Conservation (phyloP, 2,797 vertebrate species). For the Halcyon smyrnensis region DNA sequence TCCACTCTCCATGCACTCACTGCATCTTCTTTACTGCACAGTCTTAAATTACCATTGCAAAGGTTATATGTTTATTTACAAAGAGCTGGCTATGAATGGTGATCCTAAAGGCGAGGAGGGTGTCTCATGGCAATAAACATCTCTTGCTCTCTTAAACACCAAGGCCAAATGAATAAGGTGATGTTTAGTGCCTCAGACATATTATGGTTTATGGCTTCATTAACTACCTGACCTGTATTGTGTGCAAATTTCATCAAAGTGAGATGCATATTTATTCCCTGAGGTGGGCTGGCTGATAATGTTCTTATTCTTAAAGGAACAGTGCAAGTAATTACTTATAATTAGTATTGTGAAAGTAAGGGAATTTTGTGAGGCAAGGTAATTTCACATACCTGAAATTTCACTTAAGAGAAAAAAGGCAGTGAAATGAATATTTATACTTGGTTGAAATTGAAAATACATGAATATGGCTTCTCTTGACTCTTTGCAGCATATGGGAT, state of each 20-base stretch:
- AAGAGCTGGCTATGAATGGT: constrained; percentile 71
- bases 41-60: constrained; percentile 83
- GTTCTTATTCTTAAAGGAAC: constrained; percentile 72
- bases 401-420: constrained; percentile 19
- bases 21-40: constrained; percentile 77
- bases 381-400: constrained; percentile 50
- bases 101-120: constrained; percentile 70
- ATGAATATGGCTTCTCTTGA: neutral
- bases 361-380: constrained; percentile 46
- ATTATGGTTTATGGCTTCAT: constrained; percentile 76
- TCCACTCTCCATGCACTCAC: constrained; percentile 67
- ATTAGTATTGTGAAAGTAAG: constrained; percentile 64
- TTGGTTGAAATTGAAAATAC: neutral
- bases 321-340: constrained; percentile 72
- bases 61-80: constrained; percentile 85
- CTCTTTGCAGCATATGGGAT: neutral
- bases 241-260: constrained; percentile 77
- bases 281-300: constrained; percentile 48
- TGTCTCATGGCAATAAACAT: constrained; percentile 78
- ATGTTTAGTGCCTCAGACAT: constrained; percentile 67
- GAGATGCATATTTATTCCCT: constrained; percentile 71
- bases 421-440: constrained; percentile 18
- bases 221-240: constrained; percentile 76
- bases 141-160: constrained; percentile 69
- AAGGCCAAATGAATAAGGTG: constrained; percentile 69